Conservation (phyloP, 2,888 invertebrate genomes). For the Bimastos eiseni region DNA sequence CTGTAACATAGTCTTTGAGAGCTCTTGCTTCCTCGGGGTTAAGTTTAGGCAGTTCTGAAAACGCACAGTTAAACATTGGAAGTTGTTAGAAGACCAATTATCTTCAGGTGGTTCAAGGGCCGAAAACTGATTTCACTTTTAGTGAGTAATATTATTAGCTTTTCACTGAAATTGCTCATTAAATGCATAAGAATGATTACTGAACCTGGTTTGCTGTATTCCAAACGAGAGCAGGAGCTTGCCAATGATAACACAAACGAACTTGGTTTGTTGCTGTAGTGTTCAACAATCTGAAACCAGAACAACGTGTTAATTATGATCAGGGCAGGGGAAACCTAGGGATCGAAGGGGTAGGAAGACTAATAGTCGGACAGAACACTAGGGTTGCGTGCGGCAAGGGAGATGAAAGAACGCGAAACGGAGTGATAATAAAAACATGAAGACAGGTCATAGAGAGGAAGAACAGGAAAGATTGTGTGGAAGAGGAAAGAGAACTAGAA, state of each 20-base stretch:
- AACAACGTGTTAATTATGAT: background rate
- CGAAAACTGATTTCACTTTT: background rate
- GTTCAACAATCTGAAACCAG: conserved; percentile 16
- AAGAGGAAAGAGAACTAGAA: too few relatives aligned
- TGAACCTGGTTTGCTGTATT: background rate
- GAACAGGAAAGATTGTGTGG: background rate
- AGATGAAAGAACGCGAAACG: background rate
- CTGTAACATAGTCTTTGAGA: background rate
- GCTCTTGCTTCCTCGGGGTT: background rate
- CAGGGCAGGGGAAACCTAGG: too few relatives aligned
- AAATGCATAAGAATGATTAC: background rate
- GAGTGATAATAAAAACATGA: background rate
- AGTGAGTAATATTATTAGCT: background rate
- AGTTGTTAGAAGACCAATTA: background rate
- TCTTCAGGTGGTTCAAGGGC: background rate
- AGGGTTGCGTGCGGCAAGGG: too few relatives aligned
- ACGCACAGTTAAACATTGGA: background rate
- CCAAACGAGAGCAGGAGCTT: background rate
- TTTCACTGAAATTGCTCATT: background rate
- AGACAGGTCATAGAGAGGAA: background rate
- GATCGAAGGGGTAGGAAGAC: background rate
- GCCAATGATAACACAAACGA: background rate
- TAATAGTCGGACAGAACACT: too few relatives aligned
- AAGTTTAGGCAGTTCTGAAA: background rate
- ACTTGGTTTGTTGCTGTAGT: conserved; percentile 4